Percentiles rank a stretch among this genome's conserved stretches.
Evolutionary conservation across 1,140 invertebrate genomes (phyloP).

Genomic region (Campodea augens): DNA sequence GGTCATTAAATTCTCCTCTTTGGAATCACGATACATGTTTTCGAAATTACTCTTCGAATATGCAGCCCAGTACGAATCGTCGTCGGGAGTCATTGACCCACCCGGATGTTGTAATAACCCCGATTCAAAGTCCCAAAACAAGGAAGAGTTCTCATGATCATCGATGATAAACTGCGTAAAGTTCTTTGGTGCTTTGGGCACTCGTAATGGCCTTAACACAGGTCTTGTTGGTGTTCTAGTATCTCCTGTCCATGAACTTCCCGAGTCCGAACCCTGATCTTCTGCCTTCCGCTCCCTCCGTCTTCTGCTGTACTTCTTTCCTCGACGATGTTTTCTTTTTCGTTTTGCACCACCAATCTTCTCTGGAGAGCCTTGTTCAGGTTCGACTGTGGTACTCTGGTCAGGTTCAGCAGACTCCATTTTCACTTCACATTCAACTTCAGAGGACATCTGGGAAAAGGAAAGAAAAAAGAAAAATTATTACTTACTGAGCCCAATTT

Average conservation of each 20-base stretch:
- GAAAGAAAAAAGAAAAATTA: too few species aligned
- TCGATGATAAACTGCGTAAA: slow-evolving; percentile 22
- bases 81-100: slow-evolving; percentile 4
- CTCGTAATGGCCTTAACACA: slow-evolving; percentile 15
- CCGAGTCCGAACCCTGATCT: not conserved
- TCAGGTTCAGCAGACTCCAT: too few species aligned
- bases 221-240: not conserved
- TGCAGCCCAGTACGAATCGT: slow-evolving; percentile 5
- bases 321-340: not conserved
- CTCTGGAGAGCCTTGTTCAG: too few species aligned
- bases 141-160: slow-evolving; percentile 17
- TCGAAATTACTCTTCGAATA: slow-evolving; percentile 20
- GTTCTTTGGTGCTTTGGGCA: slow-evolving; percentile 20
- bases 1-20: slow-evolving; percentile 16
- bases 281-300: not conserved
- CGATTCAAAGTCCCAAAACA: slow-evolving; percentile 16
- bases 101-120: slow-evolving; percentile 2
- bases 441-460: too few species aligned
- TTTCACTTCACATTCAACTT: too few species aligned
- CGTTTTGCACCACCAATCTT: not conserved
- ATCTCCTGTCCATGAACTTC: not conserved
- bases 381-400: too few species aligned
- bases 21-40: slow-evolving; percentile 14
- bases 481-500: too few species aligned
- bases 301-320: not conserved